Base-by-base conservation (phyloP, 2,888 invertebrate species). In the Epistrophe grossulariae region DNA sequence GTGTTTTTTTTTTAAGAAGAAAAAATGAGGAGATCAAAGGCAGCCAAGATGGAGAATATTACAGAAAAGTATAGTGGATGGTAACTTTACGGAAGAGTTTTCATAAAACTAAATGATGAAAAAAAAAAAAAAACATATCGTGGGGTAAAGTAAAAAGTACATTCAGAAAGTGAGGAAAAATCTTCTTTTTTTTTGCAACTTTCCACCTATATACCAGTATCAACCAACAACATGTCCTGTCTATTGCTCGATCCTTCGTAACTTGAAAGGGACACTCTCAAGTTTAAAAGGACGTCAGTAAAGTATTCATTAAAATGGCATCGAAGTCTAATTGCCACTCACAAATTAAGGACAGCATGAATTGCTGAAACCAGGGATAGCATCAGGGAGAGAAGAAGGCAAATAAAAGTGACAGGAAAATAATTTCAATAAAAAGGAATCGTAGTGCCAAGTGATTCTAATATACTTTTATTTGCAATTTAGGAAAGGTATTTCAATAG, bases 311-410 rank as follows among this genome's bases (percentile, higher is more conserved):
- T 88, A 88, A 84, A 87, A 88, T 80, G 80, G 79, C 88, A 88
- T 88, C 84, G 84, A 88, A 88, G 83, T 84, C 88, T 88, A 88
- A 88, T 88, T 88, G 88, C 88, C 88, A 88, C 88, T 88, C 79
- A 83, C 83, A 83, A 71, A 78, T 71, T 76, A 76, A 74, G 71
- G 50, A 50, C 55, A 60, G 38, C 57, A 71, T 40, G 73, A 52
- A 45, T 31, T 45, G 48, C 31, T 50, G 19, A 48, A 62, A 40
- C 62, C 40, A n/a, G n/a, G 24, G 3, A 24, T 24, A 24, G n/a
- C n/a, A n/a, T n/a, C n/a, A n/a, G 24, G 2, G 13, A 3, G 13
- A 10, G 17, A 64, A 28, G 66, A 15, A 35, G 17, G 82, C 15
- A 19, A 66, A 15, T 64, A 31, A 79, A 74, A 87, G 74, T 74